phyloP scores from a whole-genome alignment of 2,113 vertebrate species.

The Acanthochromis polyacanthus region DNA sequence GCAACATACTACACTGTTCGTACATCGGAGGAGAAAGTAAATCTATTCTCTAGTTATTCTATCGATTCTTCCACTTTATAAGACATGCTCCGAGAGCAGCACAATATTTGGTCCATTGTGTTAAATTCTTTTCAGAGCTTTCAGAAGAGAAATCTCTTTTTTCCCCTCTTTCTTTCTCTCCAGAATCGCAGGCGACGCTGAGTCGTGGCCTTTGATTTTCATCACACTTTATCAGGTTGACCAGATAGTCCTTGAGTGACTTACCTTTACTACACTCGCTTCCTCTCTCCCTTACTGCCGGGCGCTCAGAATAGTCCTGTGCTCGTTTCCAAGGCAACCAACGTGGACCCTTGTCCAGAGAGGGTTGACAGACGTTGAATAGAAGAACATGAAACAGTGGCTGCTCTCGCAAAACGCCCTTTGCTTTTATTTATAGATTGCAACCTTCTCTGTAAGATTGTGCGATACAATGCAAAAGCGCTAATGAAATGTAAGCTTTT shows the following conservation, averaged over 20 bases:
- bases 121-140: conserved; percentile 34
- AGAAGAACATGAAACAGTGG: conserved; percentile 54
- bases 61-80: conserved; percentile 57
- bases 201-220: conserved; percentile 65
- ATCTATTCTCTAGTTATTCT: conserved; percentile 34
- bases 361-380: conserved; percentile 76
- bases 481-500: background rate
- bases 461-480: conserved; percentile 11
- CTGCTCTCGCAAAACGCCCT: conserved; percentile 32
- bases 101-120: conserved; percentile 39
- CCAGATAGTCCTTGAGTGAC: conserved; percentile 69
- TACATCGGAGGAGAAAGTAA: conserved; percentile 26
- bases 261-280: conserved; percentile 67
- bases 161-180: conserved; percentile 13
- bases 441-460: background rate
- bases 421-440: conserved; percentile 47
- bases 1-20: background rate
- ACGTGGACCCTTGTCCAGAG: conserved; percentile 78
- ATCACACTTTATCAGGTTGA: conserved; percentile 71
- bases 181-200: conserved; percentile 18
- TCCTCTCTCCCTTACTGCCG: conserved; percentile 55
- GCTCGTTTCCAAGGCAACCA: conserved; percentile 85
- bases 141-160: conserved; percentile 35
- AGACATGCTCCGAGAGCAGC: conserved; percentile 33
- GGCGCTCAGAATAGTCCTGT: conserved; percentile 80